Evolutionary conservation across 37 sponge, comb jelly and placozoan species (phyloP), one percentile per base, ranked within the genome.

Genomic region (Geodia barretti): DNA sequence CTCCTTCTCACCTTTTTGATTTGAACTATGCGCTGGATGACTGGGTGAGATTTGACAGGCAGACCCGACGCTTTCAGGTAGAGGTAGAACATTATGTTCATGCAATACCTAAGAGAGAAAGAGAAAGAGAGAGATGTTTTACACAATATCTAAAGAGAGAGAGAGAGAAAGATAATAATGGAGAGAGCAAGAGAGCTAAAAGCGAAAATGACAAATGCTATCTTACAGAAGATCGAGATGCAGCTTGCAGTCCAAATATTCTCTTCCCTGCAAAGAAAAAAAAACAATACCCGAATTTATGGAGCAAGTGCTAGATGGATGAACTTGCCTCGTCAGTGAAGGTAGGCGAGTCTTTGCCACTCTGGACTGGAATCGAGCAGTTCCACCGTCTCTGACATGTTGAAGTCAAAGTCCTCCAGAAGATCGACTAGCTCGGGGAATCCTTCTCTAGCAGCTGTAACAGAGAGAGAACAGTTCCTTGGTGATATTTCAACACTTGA

Each of bases 371-470:
- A 67, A 67, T 14, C 9, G 60, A 63, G 35, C 19, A 40, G 28
- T 9, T 83, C 76, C 30, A 34, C 39, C 24, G 17, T 36, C 1
- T 62, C 67, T 1, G 54, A 21, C 9, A 92, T 26, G 68, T 87
- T 92, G 41, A 54, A 65, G 59, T 80, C 67, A 65, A 70, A 92
- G 20, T 92, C 92, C 0, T 80, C 82, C 40, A 87, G 76, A 28
- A 92, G 69, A n/a, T 87, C 88, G 69, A 87, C 79, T 11, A 92
- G 72, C 63, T 92, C 92, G 92, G 92, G 23, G 88, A 87, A 5
- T 87, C 82, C 68, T 79, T 75, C 1, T 62, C 47, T 21, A 88
- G 54, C 19, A 88, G 26, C 89, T 88, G 62, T 1, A 62, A 17
- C 11, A 58, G 24, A 35, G 58, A 76, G 20, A 28, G 39, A 26